Evolutionary conservation across 2,113 vertebrate genomes (phyloP).

Genomic region (Hemicordylus capensis): DNA sequence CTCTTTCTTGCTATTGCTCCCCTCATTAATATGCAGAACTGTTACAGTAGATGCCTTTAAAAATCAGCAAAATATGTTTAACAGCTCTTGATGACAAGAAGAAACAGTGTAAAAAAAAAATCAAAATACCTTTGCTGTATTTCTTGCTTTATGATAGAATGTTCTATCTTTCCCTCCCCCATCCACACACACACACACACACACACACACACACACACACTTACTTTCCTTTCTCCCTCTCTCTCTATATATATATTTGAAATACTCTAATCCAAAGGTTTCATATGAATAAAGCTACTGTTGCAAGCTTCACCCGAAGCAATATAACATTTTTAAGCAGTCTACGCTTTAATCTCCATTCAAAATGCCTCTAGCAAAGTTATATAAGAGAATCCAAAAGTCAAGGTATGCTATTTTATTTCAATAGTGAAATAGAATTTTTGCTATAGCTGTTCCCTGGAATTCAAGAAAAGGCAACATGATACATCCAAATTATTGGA

Average conservation of each 20-base stretch:
- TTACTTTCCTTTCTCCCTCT: not conserved
- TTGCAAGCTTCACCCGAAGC: not conserved
- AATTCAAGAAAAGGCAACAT: not conserved
- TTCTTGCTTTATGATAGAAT: not conserved
- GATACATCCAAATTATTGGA: not conserved
- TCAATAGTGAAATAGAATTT: not conserved
- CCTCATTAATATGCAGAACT: slow-evolving; percentile 16
- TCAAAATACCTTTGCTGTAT: not conserved
- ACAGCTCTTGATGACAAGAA: not conserved
- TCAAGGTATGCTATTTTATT: not conserved
- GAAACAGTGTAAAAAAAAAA: not conserved
- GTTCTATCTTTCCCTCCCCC: not conserved
- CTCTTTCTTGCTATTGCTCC: no score
- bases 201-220: not conserved
- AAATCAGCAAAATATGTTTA: slow-evolving; percentile 31
- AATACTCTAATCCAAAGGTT: not conserved
- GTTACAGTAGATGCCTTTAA: not conserved
- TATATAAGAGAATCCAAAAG: slow-evolving; percentile 24
- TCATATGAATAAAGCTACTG: slow-evolving; percentile 15
- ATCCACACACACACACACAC: not conserved
- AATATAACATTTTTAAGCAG: slow-evolving; percentile 26
- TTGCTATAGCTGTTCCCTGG: not conserved
- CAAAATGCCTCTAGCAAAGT: not conserved
- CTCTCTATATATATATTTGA: not conserved
- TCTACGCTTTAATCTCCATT: slow-evolving; percentile 29